Evolutionary conservation across 1,140 invertebrate genomes (phyloP), one percentile per base, ranked within the genome.

Genomic region (Pseudomyrmex concolor): DNA sequence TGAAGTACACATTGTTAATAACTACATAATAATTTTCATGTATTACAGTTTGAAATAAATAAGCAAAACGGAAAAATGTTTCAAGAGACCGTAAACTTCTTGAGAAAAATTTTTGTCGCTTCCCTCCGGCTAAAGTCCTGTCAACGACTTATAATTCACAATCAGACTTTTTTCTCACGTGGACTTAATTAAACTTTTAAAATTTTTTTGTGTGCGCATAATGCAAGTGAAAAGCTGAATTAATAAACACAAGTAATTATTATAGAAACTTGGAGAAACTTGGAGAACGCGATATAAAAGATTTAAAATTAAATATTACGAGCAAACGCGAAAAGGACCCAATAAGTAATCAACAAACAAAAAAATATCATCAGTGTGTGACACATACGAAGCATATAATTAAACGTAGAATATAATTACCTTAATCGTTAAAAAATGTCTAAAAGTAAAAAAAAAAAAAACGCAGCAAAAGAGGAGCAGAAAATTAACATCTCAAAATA

Each of bases 401-500:
- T 1, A 54, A 7, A 66, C 19, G 12, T 17, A 3, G 4, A 10
- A 48, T 12, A 7, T 48, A 48, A 19, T 66, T 12, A 48, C n/a
- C 17, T 25, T 17, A 19, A 45, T 7, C 34, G 34, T 34, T 34
- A 48, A 9, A 48, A 9, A 2, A 48, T 13, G 2, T 66, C 19
- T 51, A 51, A 13, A 34, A 12, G 2, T 51, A 13, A 12, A 51
- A 12, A 51, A 51, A 12, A 51, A 50, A 45, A 8, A 51, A 25
- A 25, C 15, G 50, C 2, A 1, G 7, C 1, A 71, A 74, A n/a
- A 17, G 17, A 13, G 13, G 10, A 0, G 13, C 9, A 25, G 10
- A 15, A 25, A 74, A 74, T 51, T 63, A 51, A 74, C 25, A 62
- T 74, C 45, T 62, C 45, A 62, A 34, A 74, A 10, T 9, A 3